A percentile compares a stretch with the other conserved stretches of the same genome.
phyloP scores from a whole-genome alignment of 2,113 vertebrate genomes.

The Silurus glanis region DNA sequence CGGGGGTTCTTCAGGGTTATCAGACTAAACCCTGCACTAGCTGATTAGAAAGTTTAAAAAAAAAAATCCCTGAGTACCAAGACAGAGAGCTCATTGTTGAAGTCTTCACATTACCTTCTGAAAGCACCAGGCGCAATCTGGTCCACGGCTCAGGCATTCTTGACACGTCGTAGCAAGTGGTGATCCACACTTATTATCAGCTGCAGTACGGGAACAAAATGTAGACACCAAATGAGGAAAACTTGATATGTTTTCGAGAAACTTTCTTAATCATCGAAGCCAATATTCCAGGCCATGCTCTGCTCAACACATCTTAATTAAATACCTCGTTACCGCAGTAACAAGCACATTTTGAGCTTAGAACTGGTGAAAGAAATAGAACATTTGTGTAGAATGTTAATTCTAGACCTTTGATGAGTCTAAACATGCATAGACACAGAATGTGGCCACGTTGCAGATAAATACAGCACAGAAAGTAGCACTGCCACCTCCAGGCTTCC shows the following conservation, averaged over 20 bases:
- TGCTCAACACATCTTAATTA: neutral
- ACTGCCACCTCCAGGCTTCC: neutral
- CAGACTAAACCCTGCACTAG: constrained; percentile 10
- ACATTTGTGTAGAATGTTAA: neutral
- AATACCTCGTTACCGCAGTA: neutral
- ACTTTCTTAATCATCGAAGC: neutral
- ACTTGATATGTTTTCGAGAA: neutral
- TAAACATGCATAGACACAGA: neutral
- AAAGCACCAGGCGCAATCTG: constrained; percentile 94
- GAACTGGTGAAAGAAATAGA: neutral
- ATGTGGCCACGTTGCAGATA: neutral
- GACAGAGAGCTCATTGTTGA: neutral
- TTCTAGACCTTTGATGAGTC: neutral
- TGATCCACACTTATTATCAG: constrained; percentile 80
- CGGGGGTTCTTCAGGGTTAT: neutral
- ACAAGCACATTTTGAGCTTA: neutral
- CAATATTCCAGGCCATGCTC: neutral
- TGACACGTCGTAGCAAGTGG: constrained; percentile 78
- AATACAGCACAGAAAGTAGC: neutral
- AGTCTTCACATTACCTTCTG: constrained; percentile 80
- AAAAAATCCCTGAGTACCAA: neutral
- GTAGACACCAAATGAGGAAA: constrained; percentile 47
- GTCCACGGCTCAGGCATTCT: constrained; percentile 84
- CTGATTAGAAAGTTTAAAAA: constrained; percentile 4
- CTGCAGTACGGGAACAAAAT: constrained; percentile 63